Evolutionary conservation across 2,888 invertebrate species (phyloP).

Genomic region (Cistogaster globosa): DNA sequence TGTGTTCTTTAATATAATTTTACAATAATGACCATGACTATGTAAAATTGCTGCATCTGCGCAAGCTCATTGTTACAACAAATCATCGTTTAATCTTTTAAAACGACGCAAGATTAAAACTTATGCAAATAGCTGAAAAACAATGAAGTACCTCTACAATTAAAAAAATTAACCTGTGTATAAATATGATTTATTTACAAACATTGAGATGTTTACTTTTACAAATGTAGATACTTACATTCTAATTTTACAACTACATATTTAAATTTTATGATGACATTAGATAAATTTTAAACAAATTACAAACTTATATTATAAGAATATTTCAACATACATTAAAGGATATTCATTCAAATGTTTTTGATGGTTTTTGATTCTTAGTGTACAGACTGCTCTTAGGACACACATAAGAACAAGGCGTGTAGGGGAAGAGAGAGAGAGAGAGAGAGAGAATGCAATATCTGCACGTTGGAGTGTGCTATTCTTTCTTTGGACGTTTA

Average conservation of each 20-base stretch:
- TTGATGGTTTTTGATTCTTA: too few species aligned
- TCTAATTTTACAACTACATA: neutral
- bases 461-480: too few species aligned
- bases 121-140: constrained; percentile 26
- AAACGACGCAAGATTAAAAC: constrained; percentile 20
- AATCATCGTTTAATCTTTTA: constrained; percentile 5
- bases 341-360: constrained; percentile 9
- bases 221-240: neutral
- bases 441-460: too few species aligned
- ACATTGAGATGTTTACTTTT: constrained; percentile 22
- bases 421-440: too few species aligned
- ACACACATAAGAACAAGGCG: too few species aligned
- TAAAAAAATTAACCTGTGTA: constrained; percentile 33
- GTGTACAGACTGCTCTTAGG: too few species aligned
- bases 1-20: neutral
- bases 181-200: constrained; percentile 1
- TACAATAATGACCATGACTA: constrained; percentile 34
- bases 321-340: constrained; percentile 30
- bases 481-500: too few species aligned
- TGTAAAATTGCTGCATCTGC: constrained; percentile 1
- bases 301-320: constrained; percentile 7
- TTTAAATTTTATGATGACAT: constrained; percentile 39
- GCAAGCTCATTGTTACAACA: constrained; percentile 5
- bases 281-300: constrained; percentile 54
- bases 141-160: constrained; percentile 47